phyloP scores from a whole-genome alignment of 2,113 vertebrate species.

The Calypte anna region DNA sequence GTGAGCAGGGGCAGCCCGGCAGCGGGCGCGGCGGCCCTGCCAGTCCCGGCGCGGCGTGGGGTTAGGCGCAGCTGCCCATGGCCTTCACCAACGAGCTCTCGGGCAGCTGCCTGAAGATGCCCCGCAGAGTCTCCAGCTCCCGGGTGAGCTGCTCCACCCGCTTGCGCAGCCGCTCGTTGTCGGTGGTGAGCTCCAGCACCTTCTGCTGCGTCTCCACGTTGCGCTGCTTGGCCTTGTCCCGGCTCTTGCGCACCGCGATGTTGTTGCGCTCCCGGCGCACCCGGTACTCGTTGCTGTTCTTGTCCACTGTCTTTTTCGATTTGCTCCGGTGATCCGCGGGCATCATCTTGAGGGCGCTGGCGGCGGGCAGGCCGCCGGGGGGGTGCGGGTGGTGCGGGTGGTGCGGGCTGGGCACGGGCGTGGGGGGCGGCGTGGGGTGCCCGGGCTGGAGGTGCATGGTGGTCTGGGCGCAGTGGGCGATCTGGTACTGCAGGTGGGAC shows the following conservation, averaged over 20 bases:
- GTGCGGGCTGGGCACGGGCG: slow-evolving; percentile 94
- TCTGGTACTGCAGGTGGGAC: slow-evolving; percentile 95
- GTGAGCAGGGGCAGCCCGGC: not conserved
- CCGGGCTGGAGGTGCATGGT: slow-evolving; percentile 95
- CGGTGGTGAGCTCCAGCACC: slow-evolving; percentile 90
- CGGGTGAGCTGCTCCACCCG: slow-evolving; percentile 94
- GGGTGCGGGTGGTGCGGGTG: slow-evolving; percentile 70
- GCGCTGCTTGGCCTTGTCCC: slow-evolving; percentile 97
- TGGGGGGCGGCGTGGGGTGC: slow-evolving; percentile 96
- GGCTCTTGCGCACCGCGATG: slow-evolving; percentile 96
- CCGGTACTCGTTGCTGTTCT: slow-evolving; percentile 94
- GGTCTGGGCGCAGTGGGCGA: slow-evolving; percentile 95
- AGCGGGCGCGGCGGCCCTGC: not conserved
- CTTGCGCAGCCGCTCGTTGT: slow-evolving; percentile 95
- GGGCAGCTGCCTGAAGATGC: slow-evolving; percentile 95
- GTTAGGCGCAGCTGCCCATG: slow-evolving; percentile 89
- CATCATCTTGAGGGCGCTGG: slow-evolving; percentile 49
- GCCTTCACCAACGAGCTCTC: slow-evolving; percentile 93
- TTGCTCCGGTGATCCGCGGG: slow-evolving; percentile 78
- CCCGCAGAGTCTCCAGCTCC: slow-evolving; percentile 94
- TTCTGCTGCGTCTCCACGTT: slow-evolving; percentile 98
- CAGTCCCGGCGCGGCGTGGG: not conserved
- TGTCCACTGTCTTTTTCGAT: slow-evolving; percentile 91
- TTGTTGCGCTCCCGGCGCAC: slow-evolving; percentile 96
- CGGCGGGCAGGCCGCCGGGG: slow-evolving; percentile 40